A percentile compares a stretch with the other conserved stretches of the same genome.
phyloP scores from a whole-genome alignment of 2,113 vertebrate genomes.

The Crocuta crocuta region DNA sequence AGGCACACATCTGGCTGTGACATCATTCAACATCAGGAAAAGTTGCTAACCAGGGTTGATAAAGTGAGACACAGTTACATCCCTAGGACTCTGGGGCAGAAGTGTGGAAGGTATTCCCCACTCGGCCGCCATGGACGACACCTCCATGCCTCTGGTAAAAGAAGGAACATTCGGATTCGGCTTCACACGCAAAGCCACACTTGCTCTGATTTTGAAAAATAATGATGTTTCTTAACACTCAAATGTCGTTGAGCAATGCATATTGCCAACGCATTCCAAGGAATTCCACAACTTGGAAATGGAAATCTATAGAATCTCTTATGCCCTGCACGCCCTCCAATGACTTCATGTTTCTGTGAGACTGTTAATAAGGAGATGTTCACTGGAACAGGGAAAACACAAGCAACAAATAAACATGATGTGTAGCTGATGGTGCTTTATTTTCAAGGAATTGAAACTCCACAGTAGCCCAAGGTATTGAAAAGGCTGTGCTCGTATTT shows the following conservation, averaged over 20 bases:
- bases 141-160: not conserved
- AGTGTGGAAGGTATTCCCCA: fast-evolving
- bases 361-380: not conserved
- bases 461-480: not conserved
- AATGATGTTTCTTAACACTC: not conserved
- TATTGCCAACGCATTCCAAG: not conserved
- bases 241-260: not conserved
- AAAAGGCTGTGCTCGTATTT: not conserved
- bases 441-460: not conserved
- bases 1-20: no score
- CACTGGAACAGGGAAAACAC: not conserved
- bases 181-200: not conserved
- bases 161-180: no score
- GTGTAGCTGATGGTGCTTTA: not conserved
- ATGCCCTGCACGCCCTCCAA: not conserved
- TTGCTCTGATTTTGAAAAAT: not conserved
- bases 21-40: no score
- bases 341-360: not conserved
- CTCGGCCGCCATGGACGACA: fast-evolving
- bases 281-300: not conserved
- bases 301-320: not conserved
- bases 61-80: fast-evolving
- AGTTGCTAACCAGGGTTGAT: fast-evolving
- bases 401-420: not conserved
- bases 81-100: fast-evolving